phyloP scores from a whole-genome alignment of 2,797 vertebrate genomes.

The Monodelphis domestica region DNA sequence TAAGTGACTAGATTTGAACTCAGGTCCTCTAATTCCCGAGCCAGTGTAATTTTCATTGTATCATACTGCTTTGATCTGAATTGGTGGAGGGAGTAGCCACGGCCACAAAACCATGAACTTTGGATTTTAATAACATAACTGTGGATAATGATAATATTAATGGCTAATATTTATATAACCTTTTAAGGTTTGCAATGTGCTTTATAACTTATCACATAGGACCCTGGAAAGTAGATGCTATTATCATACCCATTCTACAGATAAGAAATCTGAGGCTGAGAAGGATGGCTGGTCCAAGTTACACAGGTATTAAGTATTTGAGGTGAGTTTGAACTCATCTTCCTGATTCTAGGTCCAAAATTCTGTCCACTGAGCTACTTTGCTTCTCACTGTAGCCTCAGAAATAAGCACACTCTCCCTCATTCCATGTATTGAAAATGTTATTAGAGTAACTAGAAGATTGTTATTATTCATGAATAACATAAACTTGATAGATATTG shows the following conservation, averaged over 20 bases:
- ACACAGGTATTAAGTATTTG: neutral
- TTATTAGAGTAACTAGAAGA: neutral
- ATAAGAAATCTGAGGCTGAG: neutral
- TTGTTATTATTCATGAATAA: neutral
- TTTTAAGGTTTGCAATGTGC: neutral
- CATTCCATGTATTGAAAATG: neutral
- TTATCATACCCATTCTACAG: neutral
- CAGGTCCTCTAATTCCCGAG: neutral
- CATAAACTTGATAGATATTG: neutral
- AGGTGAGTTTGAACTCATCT: neutral
- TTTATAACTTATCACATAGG: neutral
- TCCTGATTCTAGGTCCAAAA: neutral
- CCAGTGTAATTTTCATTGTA: neutral
- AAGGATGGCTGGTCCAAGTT: neutral
- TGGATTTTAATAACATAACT: neutral
- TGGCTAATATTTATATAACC: neutral
- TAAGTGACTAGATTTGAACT: neutral
- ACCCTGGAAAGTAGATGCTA: neutral
- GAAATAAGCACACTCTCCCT: neutral
- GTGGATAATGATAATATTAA: neutral
- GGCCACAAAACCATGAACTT: neutral
- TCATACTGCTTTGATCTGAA: neutral
- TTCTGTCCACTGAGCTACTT: neutral
- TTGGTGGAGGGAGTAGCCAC: neutral
- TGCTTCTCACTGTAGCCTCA: neutral